Evolutionary conservation across 2,888 invertebrate species (phyloP), one percentile per base, ranked within the genome.

Genomic region (Philhelius pedissequus): DNA sequence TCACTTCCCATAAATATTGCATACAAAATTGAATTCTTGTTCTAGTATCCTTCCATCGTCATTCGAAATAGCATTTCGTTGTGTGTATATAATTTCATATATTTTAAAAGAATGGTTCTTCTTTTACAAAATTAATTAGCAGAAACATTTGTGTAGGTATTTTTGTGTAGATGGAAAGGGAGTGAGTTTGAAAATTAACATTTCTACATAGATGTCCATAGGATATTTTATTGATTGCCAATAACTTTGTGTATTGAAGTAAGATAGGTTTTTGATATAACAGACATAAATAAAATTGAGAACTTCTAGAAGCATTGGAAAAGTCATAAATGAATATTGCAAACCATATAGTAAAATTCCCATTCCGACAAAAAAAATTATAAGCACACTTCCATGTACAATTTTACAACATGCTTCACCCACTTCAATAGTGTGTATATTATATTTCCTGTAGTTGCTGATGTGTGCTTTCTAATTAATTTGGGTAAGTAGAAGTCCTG

Each of bases 111-210:
- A 35, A 18, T 45, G 15, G 15, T 18, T 9, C 8, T 22, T 30
- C 30, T 52, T 52, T 54, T 30, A 11, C 2, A 68, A 69, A 70
- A 80, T 70, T 76, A 81, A 81, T 81, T 81, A 81, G 43, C 40
- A 64, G 64, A 50, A 80, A 70, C n/a, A 13, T n/a, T n/a, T n/a
- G n/a, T n/a, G n/a, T n/a, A n/a, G n/a, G n/a, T n/a, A n/a, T n/a
- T n/a, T n/a, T n/a, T n/a, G n/a, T n/a, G n/a, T n/a, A n/a, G n/a
- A n/a, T n/a, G n/a, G n/a, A n/a, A n/a, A n/a, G n/a, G n/a, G n/a
- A n/a, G n/a, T n/a, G n/a, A n/a, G n/a, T n/a, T n/a, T n/a, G n/a
- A n/a, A n/a, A n/a, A n/a, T n/a, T n/a, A n/a, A n/a, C n/a, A n/a
- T n/a, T n/a, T n/a, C n/a, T n/a, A n/a, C n/a, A n/a, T n/a, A n/a